Conservation (phyloP, 2,113 vertebrate genomes). For the Gymnogyps californianus region DNA sequence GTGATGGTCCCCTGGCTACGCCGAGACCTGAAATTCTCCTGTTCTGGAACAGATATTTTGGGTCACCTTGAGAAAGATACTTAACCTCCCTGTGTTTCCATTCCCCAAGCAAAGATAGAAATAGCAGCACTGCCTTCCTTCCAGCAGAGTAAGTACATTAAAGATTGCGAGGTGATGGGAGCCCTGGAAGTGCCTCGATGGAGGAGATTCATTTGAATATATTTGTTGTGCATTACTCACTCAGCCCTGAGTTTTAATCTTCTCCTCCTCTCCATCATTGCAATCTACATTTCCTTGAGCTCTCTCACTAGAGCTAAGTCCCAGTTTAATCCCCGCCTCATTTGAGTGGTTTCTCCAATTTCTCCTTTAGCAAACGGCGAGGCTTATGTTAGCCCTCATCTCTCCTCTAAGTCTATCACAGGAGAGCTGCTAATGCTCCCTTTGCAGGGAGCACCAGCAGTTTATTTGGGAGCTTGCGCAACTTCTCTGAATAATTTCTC, state of each 20-base stretch:
- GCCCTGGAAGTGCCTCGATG: neutral
- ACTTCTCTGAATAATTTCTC: neutral
- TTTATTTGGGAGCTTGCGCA: neutral
- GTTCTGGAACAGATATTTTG: neutral
- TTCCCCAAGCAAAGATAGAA: neutral
- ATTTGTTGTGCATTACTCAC: slow-evolving; percentile 36
- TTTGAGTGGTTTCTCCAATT: slow-evolving; percentile 43
- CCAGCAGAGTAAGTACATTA: slow-evolving; percentile 1
- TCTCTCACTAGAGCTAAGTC: neutral
- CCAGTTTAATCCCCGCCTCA: neutral
- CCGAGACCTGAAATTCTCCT: neutral
- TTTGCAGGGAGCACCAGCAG: neutral
- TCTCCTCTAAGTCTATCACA: neutral
- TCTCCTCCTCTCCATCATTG: slow-evolving; percentile 16
- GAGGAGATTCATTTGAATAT: slow-evolving; percentile 12
- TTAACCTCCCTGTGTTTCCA: neutral
- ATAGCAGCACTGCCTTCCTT: neutral
- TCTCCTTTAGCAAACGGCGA: neutral
- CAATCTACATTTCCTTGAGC: slow-evolving; percentile 36
- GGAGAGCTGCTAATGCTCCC: fast-evolving
- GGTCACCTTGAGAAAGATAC: slow-evolving; percentile 4
- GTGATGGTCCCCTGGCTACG: neutral
- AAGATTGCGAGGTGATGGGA: neutral
- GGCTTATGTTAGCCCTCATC: neutral
- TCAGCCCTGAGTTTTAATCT: slow-evolving; percentile 52